Evolutionary conservation across 1,140 invertebrate genomes (phyloP).

Genomic region (Hermetia illucens): DNA sequence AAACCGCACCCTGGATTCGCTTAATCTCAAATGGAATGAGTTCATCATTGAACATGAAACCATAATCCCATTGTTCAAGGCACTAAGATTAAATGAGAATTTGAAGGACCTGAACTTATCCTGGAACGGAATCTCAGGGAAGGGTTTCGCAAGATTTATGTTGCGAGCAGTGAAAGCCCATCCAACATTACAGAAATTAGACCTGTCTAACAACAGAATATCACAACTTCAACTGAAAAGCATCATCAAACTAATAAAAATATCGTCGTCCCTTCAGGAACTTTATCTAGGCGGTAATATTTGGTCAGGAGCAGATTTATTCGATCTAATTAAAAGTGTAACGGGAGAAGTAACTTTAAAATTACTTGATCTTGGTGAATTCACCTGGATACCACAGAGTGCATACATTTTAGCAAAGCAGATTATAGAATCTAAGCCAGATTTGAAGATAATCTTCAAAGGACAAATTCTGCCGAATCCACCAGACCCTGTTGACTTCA

Average conservation of each 20-base stretch:
- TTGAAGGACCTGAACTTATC: background rate
- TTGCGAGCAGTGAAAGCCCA: background rate
- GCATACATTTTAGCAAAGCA: background rate
- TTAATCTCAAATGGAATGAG: background rate
- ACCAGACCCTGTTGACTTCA: background rate
- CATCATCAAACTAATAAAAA: background rate
- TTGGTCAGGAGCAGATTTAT: background rate
- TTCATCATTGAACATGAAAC: background rate
- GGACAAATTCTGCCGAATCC: background rate
- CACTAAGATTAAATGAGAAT: background rate
- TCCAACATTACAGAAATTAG: background rate
- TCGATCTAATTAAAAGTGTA: background rate
- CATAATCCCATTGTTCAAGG: background rate
- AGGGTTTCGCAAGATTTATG: background rate
- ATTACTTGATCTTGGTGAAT: background rate
- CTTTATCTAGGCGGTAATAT: background rate
- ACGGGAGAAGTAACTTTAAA: background rate
- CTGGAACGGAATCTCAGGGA: background rate
- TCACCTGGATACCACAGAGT: background rate
- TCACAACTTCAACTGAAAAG: background rate
- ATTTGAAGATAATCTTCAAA: background rate
- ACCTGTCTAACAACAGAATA: background rate
- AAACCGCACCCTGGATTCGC: background rate
- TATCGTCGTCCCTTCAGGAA: background rate
- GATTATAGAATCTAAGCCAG: background rate